Percentiles rank a stretch among this genome's conserved stretches.
These are phyloP conservation scores for Spodoptera exigua DNA, from an alignment of 2,888 invertebrate genomes.

Conservation along the genomic window DNA sequence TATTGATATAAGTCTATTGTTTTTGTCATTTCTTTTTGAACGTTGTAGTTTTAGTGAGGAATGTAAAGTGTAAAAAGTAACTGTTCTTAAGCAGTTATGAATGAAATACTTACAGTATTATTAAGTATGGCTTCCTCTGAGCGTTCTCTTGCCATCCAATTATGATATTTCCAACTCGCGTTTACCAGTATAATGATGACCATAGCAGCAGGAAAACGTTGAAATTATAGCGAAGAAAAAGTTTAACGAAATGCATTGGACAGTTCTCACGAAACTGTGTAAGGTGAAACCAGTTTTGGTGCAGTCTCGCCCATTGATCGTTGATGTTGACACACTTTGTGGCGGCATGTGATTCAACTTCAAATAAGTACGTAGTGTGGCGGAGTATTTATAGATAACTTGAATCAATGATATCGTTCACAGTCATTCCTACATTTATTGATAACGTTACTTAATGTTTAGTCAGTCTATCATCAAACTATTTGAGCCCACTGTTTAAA, in stretches of 20 bases:
- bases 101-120: conserved; percentile 13
- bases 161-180: conserved; percentile 40
- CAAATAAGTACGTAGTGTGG: conserved; percentile 19
- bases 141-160: conserved; percentile 28
- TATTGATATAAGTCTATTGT: conserved; percentile 19
- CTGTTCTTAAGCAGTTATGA: conserved; percentile 7
- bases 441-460: neutral
- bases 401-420: conserved; percentile 21
- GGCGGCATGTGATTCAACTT: conserved; percentile 43
- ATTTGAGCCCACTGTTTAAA: too few species aligned
- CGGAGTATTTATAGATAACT: conserved; percentile 30
- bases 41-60: too few species aligned
- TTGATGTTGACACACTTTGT: conserved; percentile 69
- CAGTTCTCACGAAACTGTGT: conserved; percentile 57
- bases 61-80: neutral
- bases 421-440: neutral
- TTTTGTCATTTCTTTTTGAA: neutral
- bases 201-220: conserved; percentile 45
- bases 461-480: neutral
- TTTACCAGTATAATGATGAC: conserved; percentile 30
- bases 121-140: conserved; percentile 38
- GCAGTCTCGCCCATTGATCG: conserved; percentile 63
- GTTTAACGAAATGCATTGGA: conserved; percentile 39
- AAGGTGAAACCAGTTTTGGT: conserved; percentile 67
- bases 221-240: conserved; percentile 44